Base-by-base conservation (phyloP, 2,888 invertebrate genomes). In the Halocaridina rubra region DNA sequence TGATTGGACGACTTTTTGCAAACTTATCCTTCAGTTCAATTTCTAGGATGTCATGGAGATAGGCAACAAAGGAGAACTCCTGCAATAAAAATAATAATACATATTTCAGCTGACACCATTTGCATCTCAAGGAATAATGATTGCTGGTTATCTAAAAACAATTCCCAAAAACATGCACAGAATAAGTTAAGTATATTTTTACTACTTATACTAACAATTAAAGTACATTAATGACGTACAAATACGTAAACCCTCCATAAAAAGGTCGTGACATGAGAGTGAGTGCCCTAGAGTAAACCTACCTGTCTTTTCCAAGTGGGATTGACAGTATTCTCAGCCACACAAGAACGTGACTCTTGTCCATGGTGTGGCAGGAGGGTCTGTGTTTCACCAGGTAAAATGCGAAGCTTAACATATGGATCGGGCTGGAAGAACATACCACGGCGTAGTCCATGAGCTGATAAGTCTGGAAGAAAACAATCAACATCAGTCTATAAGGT, bases 1-100 rank as follows among this genome's bases (percentile, higher is more conserved):
- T 90, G 22, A 91, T 91, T 4, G 92, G 92, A 57, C 91, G 90
- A 89, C 91, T 91, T 88, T 91, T 91, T 64, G 91, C 90, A 90
- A 92, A 91, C 89, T 91, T 92, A 89, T 92, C 92, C 89, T 92
- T 92, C 64, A 92, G 90, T 89, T 92, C 92, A 89, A 92, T 90
- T 84, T 92, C 91, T 64, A 92, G 88, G 24, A 91, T 89, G 89
- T 92, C 92, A 22, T 91, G 89, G 19, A 90, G 89, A 85, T 90
- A 89, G 7, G 90, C 91, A 75, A 91, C 90, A 88, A 92, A 90
- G 53, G 89, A 89, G 88, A 91, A 91, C 69, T 89, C 89, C 91
- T 91, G 89, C 16, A 72, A 86, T 13, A 77, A 19, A 69, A 75
- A 69, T 30, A n/a, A n/a, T n/a, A n/a, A n/a, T n/a, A n/a, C n/a